Evolutionary conservation across 2,888 invertebrate genomes (phyloP), one percentile per base, ranked within the genome.

Genomic region (Rhagophthalmus giganteus): DNA sequence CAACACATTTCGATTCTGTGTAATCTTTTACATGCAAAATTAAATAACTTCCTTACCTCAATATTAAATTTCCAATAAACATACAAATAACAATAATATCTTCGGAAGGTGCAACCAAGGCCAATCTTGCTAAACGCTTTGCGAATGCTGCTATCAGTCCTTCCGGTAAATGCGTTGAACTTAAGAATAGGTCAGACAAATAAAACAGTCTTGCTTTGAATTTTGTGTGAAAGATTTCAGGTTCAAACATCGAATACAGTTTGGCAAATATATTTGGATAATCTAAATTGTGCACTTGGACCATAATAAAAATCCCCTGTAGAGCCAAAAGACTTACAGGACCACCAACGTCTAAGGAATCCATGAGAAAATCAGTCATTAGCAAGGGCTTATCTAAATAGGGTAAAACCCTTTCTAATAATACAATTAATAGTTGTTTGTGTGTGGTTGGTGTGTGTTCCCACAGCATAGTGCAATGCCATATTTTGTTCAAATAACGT

Each of bases 231-330:
- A 97, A 92, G 65, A 97, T 87, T 65, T 89, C 88, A 0, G 94
- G 90, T 67, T 91, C 88, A 68, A 95, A 89, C 85, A 98, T 87
- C 11, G 88, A 88, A 77, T 98, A 98, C n/a, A 98, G 79, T 66
- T 96, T 94, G 62, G 85, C 85, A 76, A 93, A 98, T 71, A 98
- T 92, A 71, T 94, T 89, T 0, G 97, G 96, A 76, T 95, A 96
- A 66, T 95, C 90, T 76, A 98, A 83, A 78, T 97, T 96, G 76
- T 94, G 88, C 54, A 87, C 86, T 58, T 90, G 87, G 51, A 97
- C 92, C 57, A 98, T 80, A 38, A 89, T 85, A 70, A 94, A 89
- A 41, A 97, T 85, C 11, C 96, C 95, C 71, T 95, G 94, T 7
- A 98, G 78, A 0, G 96, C 93, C 40, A 98, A 77, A 68, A 97